These are phyloP conservation scores for Eristalis tenax DNA, from an alignment of 2,888 invertebrate species.

Conservation along the genomic window DNA sequence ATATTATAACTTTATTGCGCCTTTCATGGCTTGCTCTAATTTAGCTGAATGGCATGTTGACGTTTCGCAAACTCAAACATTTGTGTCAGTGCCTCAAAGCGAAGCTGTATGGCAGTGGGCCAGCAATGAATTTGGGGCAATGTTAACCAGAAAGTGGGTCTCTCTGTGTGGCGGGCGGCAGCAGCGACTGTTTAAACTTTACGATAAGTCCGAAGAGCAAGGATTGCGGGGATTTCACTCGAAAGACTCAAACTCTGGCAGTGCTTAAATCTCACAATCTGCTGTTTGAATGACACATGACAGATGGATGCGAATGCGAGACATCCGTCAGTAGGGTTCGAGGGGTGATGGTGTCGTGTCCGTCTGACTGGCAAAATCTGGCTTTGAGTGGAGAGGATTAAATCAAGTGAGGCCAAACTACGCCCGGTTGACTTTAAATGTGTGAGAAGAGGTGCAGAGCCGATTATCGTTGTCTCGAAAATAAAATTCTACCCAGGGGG, in stretches of 20 bases:
- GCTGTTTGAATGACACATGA: background rate
- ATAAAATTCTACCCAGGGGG: too few species aligned
- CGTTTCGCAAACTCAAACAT: conserved; percentile 39
- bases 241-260: background rate
- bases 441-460: too few species aligned
- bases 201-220: background rate
- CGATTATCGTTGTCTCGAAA: too few species aligned
- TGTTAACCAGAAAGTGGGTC: background rate
- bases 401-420: too few species aligned
- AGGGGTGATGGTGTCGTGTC: background rate
- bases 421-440: too few species aligned
- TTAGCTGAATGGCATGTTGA: conserved; percentile 48
- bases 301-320: background rate
- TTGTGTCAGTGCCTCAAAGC: background rate
- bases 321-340: background rate
- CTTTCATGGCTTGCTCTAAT: conserved; percentile 29
- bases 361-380: too few species aligned
- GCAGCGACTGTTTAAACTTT: background rate
- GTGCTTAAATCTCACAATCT: background rate
- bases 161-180: background rate
- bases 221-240: background rate
- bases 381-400: too few species aligned
- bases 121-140: background rate
- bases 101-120: background rate
- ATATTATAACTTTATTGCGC: conserved; percentile 40